Evolutionary conservation across 2,797 vertebrate species (phyloP).

Genomic region (Clarias platycephalus): DNA sequence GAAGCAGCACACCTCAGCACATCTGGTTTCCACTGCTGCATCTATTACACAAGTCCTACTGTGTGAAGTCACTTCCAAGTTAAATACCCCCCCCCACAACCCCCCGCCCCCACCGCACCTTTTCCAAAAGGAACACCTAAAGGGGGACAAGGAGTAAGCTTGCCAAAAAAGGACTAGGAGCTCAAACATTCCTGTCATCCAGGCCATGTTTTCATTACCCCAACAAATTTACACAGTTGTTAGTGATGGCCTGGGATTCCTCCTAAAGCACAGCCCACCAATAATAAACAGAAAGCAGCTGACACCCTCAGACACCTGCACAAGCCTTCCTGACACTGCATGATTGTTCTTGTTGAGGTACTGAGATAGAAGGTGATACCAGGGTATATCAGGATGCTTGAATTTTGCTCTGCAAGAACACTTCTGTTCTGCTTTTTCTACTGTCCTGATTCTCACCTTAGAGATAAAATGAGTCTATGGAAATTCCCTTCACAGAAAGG

Average conservation of each 20-base stretch:
- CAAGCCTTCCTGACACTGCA: constrained; percentile 76
- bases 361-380: constrained; percentile 37
- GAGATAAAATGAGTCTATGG: constrained; percentile 51
- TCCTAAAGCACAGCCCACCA: constrained; percentile 76
- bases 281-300: constrained; percentile 86
- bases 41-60: constrained; percentile 63
- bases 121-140: constrained; percentile 72
- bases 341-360: constrained; percentile 76
- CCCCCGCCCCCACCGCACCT: constrained; percentile 43
- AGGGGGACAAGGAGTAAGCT: constrained; percentile 63
- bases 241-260: constrained; percentile 78
- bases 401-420: constrained; percentile 42
- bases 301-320: constrained; percentile 87
- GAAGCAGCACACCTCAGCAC: constrained; percentile 69
- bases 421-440: constrained; percentile 4
- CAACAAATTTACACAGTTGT: constrained; percentile 84
- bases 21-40: constrained; percentile 66
- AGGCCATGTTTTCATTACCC: constrained; percentile 85
- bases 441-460: constrained; percentile 32
- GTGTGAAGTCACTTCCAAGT: constrained; percentile 80
- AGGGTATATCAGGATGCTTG: constrained; percentile 42
- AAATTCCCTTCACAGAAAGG: constrained; percentile 47
- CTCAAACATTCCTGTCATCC: constrained; percentile 73
- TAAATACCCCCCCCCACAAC: constrained; percentile 77
- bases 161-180: constrained; percentile 73